phyloP scores from a whole-genome alignment of 2,797 vertebrate genomes.

The Neomorphus geoffroyi region DNA sequence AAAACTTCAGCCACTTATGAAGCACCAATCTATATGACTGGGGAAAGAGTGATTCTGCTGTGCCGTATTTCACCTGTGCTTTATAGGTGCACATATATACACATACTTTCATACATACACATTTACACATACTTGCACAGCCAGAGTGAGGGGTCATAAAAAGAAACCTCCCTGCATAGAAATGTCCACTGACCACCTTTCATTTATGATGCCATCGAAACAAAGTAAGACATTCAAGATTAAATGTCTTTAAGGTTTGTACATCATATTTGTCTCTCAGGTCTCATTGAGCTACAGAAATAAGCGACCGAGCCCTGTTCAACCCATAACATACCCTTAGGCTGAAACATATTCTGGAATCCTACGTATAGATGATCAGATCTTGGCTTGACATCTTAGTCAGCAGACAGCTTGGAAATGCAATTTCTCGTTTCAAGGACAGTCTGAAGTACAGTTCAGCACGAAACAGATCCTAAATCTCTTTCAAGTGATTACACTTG shows the following conservation, averaged over 20 bases:
- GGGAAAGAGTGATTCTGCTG: not conserved
- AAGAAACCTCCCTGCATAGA: not conserved
- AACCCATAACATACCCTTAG: not conserved
- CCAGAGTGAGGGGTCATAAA: not conserved
- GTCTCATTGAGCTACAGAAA: not conserved
- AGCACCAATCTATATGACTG: not conserved
- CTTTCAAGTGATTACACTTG: not conserved
- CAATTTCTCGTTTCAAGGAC: not conserved
- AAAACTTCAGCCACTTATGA: not conserved
- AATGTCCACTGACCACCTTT: not conserved
- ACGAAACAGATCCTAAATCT: not conserved
- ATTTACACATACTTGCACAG: not conserved
- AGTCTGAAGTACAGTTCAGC: not conserved
- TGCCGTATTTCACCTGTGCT: not conserved
- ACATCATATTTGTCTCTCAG: not conserved
- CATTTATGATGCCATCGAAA: not conserved
- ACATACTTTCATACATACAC: not conserved
- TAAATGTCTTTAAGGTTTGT: not conserved
- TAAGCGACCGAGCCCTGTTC: not conserved
- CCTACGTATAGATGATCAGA: not conserved
- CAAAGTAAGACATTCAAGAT: not conserved
- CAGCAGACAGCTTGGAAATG: not conserved
- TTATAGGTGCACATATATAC: not conserved
- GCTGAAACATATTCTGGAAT: not conserved
- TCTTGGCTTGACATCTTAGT: not conserved